These are phyloP conservation scores for mouse (Mus musculus) DNA, from an alignment of 2,113 vertebrate species.

Conservation along the genomic window DNA sequence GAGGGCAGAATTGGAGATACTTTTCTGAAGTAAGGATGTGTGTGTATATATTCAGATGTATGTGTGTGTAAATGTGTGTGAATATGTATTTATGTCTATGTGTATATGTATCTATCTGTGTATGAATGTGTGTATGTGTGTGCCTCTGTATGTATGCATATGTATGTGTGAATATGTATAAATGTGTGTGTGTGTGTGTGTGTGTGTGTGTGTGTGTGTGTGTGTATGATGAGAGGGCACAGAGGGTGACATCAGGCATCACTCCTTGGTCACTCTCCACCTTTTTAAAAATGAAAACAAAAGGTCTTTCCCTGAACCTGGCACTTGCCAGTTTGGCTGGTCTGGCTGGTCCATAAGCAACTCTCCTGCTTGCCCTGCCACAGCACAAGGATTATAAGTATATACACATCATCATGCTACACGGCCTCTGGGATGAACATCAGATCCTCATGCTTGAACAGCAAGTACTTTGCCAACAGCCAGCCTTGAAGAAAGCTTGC, in stretches of 20 bases:
- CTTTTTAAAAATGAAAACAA: neutral
- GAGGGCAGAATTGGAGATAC: neutral
- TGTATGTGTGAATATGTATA: neutral
- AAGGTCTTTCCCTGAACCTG: neutral
- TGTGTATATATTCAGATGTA: neutral
- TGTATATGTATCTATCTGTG: neutral
- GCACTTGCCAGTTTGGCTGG: neutral
- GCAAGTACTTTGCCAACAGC: too few species aligned
- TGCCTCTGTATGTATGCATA: neutral
- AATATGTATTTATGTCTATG: neutral
- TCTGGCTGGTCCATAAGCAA: neutral
- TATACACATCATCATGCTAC: neutral
- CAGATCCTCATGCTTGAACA: neutral
- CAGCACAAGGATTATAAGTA: too few species aligned
- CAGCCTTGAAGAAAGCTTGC: neutral
- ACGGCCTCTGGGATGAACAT: neutral
- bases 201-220: neutral
- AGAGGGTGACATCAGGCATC: neutral
- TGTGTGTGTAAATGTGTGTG: neutral
- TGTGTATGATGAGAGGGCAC: neutral
- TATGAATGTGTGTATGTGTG: neutral
- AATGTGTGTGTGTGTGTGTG: neutral
- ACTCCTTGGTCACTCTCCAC: neutral
- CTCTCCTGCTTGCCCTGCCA: neutral
- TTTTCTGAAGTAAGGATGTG: neutral